Conservation (phyloP, 1,140 invertebrate species). For the Lethrus apterus region DNA sequence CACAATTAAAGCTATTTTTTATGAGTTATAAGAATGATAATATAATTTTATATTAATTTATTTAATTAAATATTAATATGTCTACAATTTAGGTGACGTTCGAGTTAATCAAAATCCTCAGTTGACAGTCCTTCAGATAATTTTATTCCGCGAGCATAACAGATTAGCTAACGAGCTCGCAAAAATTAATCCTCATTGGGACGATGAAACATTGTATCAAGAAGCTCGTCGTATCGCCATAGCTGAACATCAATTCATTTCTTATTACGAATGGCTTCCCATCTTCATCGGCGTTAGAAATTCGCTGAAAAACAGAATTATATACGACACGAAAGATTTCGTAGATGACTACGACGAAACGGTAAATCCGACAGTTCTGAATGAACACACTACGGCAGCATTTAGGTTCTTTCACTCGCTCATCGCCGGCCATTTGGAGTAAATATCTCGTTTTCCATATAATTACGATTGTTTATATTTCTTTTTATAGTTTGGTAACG, state of each 20-base stretch:
- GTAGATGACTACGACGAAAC: constrained; percentile 80
- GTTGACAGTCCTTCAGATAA: constrained; percentile 71
- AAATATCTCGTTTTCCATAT: constrained; percentile 36
- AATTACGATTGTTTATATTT: not conserved
- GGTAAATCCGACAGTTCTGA: constrained; percentile 71
- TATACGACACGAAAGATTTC: constrained; percentile 55
- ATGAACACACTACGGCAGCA: constrained; percentile 79
- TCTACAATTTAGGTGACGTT: constrained; percentile 59
- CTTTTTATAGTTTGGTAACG: constrained; percentile 52
- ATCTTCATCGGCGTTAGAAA: constrained; percentile 65
- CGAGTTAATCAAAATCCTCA: constrained; percentile 83
- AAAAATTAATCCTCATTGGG: constrained; percentile 78
- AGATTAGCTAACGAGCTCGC: constrained; percentile 66
- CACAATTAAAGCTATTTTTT: no score
- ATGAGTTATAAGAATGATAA: no score
- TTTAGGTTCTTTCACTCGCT: constrained; percentile 83
- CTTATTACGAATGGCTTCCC: constrained; percentile 81
- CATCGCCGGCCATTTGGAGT: constrained; percentile 72
- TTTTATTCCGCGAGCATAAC: constrained; percentile 87
- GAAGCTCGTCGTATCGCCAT: constrained; percentile 73
- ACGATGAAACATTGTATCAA: constrained; percentile 80
- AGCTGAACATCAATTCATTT: constrained; percentile 76
- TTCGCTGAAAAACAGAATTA: constrained; percentile 59
- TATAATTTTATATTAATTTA: no score
- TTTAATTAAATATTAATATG: no score